A percentile compares a stretch with the other conserved stretches of the same genome.
Conservation (phyloP, 30 jellyfish, hydroid and myxozoan species). For the Pelagia noctiluca region DNA sequence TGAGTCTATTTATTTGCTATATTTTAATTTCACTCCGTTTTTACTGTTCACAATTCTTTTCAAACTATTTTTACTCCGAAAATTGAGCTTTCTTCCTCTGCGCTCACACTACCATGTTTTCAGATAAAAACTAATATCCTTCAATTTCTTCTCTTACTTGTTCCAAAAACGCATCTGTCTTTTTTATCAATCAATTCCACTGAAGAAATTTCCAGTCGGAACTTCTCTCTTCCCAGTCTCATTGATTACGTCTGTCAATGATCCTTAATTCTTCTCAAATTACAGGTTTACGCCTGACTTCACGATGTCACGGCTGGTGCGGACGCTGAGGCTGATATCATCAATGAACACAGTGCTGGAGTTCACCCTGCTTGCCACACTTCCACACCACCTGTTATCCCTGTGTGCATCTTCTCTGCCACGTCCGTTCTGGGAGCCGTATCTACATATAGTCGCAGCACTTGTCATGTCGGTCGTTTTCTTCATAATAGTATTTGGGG, state of each 20-base stretch:
- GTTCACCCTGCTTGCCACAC: constrained; percentile 92
- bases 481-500: constrained; percentile 85
- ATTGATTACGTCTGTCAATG: no score
- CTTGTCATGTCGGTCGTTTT: constrained; percentile 89
- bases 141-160: neutral
- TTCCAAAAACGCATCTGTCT: neutral
- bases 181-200: no score
- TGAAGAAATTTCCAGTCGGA: no score
- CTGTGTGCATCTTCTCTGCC: constrained; percentile 96
- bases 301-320: constrained; percentile 92
- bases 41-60: no score
- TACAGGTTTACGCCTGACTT: constrained; percentile 95
- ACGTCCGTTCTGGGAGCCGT: constrained; percentile 99
- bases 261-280: neutral
- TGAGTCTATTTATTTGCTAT: no score
- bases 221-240: no score
- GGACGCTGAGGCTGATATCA: constrained; percentile 84
- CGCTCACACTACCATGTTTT: no score
- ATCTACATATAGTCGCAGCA: constrained; percentile 91
- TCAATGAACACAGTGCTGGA: constrained; percentile 91
- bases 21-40: no score
- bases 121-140: no score
- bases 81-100: no score
- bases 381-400: constrained; percentile 96
- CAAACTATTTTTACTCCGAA: no score